Conservation (phyloP, 2,797 vertebrate species). For the Bradypodion pumilum region DNA sequence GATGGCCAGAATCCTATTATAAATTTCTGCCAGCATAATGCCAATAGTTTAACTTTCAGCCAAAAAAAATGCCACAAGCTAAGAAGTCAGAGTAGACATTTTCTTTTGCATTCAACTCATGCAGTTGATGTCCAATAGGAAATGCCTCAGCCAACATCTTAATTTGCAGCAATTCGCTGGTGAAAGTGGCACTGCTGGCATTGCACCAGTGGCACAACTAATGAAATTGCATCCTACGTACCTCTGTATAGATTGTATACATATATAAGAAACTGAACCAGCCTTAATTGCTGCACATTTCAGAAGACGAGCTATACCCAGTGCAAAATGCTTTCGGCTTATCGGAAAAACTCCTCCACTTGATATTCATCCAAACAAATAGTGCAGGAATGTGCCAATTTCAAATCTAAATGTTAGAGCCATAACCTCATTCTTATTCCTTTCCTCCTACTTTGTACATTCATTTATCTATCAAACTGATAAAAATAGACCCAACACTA, state of each 20-base stretch:
- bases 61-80: no score
- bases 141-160: no score
- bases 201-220: no score
- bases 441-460: slow-evolving; percentile 34
- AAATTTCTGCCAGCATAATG: no score
- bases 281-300: not conserved
- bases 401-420: slow-evolving; percentile 22
- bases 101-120: no score
- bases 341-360: not conserved
- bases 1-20: not conserved
- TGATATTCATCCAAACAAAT: slow-evolving; percentile 15
- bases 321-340: slow-evolving; percentile 1
- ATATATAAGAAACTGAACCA: not conserved
- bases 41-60: no score
- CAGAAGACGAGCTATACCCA: not conserved
- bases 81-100: no score
- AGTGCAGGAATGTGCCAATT: slow-evolving; percentile 15
- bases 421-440: slow-evolving; percentile 32
- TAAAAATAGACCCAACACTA: slow-evolving; percentile 33
- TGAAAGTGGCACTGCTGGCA: no score
- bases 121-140: no score
- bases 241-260: not conserved
- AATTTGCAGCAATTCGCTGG: no score
- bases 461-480: slow-evolving; percentile 10
- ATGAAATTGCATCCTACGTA: not conserved